phyloP scores from a whole-genome alignment of 2,113 vertebrate genomes.

The Podilymbus podiceps region DNA sequence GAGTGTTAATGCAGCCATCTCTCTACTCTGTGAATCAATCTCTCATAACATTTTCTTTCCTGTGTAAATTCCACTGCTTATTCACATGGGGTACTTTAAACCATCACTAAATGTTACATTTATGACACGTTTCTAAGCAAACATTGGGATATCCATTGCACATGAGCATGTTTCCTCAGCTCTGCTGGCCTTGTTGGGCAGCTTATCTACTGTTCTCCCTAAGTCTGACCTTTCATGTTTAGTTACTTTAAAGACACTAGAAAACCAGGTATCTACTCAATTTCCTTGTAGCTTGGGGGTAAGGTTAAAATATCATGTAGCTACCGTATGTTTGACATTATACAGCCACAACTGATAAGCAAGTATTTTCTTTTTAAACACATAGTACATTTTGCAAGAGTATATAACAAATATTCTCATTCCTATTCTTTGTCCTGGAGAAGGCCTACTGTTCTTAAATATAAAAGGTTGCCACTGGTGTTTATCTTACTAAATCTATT shows the following conservation, averaged over 20 bases:
- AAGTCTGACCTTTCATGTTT: slow-evolving; percentile 37
- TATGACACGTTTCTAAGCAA: neutral
- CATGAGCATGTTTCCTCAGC: slow-evolving; percentile 9
- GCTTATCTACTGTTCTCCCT: slow-evolving; percentile 19
- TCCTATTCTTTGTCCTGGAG: slow-evolving; percentile 10
- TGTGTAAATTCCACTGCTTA: neutral
- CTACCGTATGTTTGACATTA: slow-evolving; percentile 22
- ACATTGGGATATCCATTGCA: neutral
- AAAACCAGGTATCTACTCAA: slow-evolving; percentile 14
- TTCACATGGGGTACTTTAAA: neutral
- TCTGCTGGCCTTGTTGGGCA: slow-evolving; percentile 18
- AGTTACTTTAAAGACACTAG: neutral
- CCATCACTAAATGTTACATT: neutral
- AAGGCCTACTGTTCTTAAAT: slow-evolving; percentile 5
- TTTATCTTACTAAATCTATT: slow-evolving; percentile 62
- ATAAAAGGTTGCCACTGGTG: slow-evolving; percentile 8
- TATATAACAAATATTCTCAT: neutral
- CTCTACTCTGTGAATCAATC: neutral
- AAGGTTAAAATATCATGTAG: slow-evolving; percentile 58
- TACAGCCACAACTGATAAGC: slow-evolving; percentile 18
- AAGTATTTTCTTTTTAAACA: slow-evolving; percentile 64
- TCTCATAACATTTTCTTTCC: neutral
- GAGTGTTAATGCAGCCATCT: neutral
- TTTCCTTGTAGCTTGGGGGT: slow-evolving; percentile 43
- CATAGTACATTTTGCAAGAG: neutral